Conservation (phyloP, 2,888 invertebrate genomes). For the Athalia cordata region DNA sequence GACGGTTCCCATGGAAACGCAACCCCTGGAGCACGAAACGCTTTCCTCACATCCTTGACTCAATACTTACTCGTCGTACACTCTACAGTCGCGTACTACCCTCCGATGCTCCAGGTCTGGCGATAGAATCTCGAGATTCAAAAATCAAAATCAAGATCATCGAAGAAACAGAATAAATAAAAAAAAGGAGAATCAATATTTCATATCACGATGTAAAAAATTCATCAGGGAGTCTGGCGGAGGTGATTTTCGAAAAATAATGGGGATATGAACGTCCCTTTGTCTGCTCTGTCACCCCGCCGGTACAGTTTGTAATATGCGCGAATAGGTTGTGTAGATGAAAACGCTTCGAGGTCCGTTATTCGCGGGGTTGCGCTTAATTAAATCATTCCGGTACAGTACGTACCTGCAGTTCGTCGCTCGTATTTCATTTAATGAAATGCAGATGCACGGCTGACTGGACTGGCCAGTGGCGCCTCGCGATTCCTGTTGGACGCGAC, state of each 20-base stretch:
- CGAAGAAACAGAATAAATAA: too few species aligned
- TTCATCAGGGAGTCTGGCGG: too few species aligned
- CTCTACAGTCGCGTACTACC: conserved; percentile 49
- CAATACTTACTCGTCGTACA: conserved; percentile 56
- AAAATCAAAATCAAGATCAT: too few species aligned
- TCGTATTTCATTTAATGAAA: conserved; percentile 33
- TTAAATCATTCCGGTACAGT: conserved; percentile 28
- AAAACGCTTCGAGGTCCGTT: not conserved
- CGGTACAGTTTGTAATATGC: not conserved
- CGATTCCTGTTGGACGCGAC: not conserved
- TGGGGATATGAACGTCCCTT: not conserved
- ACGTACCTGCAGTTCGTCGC: not conserved
- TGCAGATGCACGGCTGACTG: not conserved
- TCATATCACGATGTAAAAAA: too few species aligned
- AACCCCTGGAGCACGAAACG: conserved; percentile 56
- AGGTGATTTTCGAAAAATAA: too few species aligned
- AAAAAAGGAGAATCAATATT: too few species aligned
- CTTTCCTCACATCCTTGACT: conserved; percentile 67
- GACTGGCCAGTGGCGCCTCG: not conserved
- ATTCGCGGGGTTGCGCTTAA: not conserved
- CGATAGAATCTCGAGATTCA: not conserved
- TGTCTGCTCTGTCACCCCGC: not conserved
- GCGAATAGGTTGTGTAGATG: too few species aligned
- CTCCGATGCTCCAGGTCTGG: not conserved
- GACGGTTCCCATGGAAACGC: conserved; percentile 71